A percentile compares a stretch with the other conserved stretches of the same genome.
These are phyloP conservation scores for Paracanthobrama guichenoti DNA, from an alignment of 2,113 vertebrate species.

Conservation along the genomic window DNA sequence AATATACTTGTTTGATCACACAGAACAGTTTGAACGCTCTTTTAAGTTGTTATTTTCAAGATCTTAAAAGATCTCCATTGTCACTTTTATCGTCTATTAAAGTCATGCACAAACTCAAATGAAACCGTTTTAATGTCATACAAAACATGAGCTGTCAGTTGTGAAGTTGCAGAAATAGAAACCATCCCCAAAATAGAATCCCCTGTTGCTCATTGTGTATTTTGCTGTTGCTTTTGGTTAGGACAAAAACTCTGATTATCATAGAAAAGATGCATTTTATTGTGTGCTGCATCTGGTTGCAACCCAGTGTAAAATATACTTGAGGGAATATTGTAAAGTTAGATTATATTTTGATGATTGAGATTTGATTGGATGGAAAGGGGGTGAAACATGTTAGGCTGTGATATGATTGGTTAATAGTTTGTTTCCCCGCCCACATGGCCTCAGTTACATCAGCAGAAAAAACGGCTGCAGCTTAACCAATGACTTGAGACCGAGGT, in stretches of 20 bases:
- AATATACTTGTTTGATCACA: no score
- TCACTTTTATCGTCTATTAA: neutral
- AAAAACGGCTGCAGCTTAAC: neutral
- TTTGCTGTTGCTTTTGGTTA: neutral
- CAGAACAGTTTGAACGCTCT: neutral
- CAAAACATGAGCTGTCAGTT: neutral
- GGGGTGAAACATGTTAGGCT: neutral
- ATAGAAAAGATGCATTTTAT: neutral
- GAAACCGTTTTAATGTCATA: neutral
- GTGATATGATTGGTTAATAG: neutral
- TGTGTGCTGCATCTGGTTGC: neutral
- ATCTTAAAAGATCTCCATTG: neutral
- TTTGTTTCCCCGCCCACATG: neutral
- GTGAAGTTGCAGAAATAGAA: neutral
- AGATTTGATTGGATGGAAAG: neutral
- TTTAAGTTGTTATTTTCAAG: neutral
- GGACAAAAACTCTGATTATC: neutral
- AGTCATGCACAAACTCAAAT: neutral
- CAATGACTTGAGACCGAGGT: neutral
- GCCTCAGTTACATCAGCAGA: neutral
- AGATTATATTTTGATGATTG: neutral
- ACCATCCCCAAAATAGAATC: conserved; percentile 4
- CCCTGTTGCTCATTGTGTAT: neutral
- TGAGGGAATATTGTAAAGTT: neutral
- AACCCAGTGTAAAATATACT: neutral